Evolutionary conservation across 2,888 invertebrate species (phyloP).

Genomic region (Ommatoiulus sabulosus): DNA sequence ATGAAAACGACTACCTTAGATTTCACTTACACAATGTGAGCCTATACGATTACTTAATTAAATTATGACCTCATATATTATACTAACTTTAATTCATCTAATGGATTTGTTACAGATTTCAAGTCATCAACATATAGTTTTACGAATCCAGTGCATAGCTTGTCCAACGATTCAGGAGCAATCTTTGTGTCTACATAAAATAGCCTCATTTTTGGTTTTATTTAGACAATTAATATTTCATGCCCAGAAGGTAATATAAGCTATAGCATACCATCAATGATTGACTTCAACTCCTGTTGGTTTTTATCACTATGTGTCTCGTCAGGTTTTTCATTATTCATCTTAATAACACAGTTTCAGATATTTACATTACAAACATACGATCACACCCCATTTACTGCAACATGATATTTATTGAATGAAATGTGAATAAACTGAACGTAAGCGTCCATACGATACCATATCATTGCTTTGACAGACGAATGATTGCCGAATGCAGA

Average conservation of each 20-base stretch:
- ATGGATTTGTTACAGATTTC: slow-evolving; percentile 57
- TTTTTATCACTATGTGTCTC: not conserved
- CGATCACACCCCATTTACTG: not conserved
- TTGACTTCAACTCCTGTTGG: not conserved
- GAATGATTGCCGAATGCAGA: not conserved
- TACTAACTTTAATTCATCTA: slow-evolving; percentile 54
- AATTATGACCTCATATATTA: too few species aligned
- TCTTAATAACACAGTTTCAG: not conserved
- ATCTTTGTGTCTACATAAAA: not conserved
- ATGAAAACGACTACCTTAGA: not conserved
- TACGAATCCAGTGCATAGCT: slow-evolving; percentile 46
- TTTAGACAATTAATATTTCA: not conserved
- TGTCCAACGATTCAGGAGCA: not conserved
- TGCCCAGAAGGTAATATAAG: not conserved
- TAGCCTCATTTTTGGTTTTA: not conserved
- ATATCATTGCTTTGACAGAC: slow-evolving; percentile 31
- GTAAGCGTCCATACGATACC: too few species aligned
- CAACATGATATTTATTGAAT: too few species aligned
- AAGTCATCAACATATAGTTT: slow-evolving; percentile 63
- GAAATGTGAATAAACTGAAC: too few species aligned
- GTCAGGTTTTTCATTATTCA: not conserved
- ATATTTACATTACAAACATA: slow-evolving; percentile 10
- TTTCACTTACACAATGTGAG: too few species aligned
- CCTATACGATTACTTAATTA: too few species aligned
- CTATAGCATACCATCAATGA: not conserved